Conservation (phyloP, 2,888 invertebrate species). For the Cylindroiulus punctatus region DNA sequence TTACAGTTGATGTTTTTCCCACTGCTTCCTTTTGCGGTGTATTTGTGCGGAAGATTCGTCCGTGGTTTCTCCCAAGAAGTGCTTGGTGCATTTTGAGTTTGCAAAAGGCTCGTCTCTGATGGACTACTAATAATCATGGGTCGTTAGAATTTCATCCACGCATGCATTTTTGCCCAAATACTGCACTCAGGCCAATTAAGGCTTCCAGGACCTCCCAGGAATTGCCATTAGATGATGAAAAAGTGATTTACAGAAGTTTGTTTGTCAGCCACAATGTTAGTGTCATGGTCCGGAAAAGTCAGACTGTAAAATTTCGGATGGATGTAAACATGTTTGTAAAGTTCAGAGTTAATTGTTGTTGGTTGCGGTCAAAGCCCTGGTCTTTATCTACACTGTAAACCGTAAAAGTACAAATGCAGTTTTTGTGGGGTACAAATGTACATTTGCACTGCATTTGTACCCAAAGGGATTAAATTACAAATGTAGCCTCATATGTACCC, state of each 20-base stretch:
- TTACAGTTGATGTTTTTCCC: neutral
- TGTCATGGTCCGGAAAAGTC: neutral
- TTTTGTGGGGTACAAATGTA: too few species aligned
- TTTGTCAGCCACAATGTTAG: neutral
- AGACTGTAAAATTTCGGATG: neutral
- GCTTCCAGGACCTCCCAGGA: neutral
- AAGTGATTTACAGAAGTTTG: slow-evolving; percentile 1
- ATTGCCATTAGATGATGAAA: slow-evolving; percentile 36
- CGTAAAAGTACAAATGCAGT: too few species aligned
- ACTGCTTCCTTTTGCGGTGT: neutral
- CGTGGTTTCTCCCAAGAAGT: neutral
- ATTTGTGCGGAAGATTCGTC: slow-evolving; percentile 5
- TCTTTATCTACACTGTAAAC: too few species aligned
- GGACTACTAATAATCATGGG: neutral
- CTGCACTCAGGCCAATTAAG: slow-evolving; percentile 14
- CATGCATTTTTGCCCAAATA: neutral
- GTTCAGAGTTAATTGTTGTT: neutral
- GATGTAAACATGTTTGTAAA: neutral
- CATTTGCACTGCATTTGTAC: too few species aligned
- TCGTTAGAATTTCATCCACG: slow-evolving; percentile 26
- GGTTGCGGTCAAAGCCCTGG: too few species aligned
- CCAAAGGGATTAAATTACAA: too few species aligned
- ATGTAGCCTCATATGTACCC: too few species aligned
- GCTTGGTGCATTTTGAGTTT: neutral
- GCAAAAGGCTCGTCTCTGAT: neutral